Conservation (phyloP, 1,140 invertebrate species). For the Oreohelix idahoensis region DNA sequence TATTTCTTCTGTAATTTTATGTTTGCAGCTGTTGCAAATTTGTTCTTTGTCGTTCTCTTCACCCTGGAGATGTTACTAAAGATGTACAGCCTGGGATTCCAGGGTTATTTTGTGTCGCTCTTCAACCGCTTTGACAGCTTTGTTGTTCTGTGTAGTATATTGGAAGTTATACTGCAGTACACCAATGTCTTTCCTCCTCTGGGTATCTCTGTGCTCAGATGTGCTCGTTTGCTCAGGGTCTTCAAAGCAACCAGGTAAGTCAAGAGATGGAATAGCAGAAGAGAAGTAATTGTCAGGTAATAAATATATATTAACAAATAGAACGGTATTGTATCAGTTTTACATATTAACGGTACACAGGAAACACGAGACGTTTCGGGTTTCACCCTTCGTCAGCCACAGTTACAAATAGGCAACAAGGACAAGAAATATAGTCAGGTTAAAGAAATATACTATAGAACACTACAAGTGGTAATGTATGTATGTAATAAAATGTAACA, state of each 20-base stretch:
- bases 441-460: too few relatives aligned
- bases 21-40: constrained; percentile 82
- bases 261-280: neutral
- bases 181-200: constrained; percentile 77
- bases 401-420: too few relatives aligned
- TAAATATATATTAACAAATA: too few relatives aligned
- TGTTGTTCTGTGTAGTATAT: constrained; percentile 77
- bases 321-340: too few relatives aligned
- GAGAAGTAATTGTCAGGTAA: neutral
- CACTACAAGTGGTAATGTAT: too few relatives aligned
- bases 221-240: constrained; percentile 78
- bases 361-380: too few relatives aligned
- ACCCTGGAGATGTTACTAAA: constrained; percentile 99
- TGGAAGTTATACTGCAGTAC: constrained; percentile 77
- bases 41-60: constrained; percentile 98
- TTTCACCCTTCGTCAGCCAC: too few relatives aligned
- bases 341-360: too few relatives aligned
- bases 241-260: constrained; percentile 78
- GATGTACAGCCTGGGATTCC: constrained; percentile 98
- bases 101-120: constrained; percentile 77
- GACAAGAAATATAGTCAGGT: too few relatives aligned
- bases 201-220: constrained; percentile 78
- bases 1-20: neutral
- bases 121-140: constrained; percentile 81
- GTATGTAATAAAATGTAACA: too few relatives aligned